A percentile compares a stretch with the other conserved stretches of the same genome.
Evolutionary conservation across 2,797 vertebrate genomes (phyloP).

Genomic region (Iguana delicatissima): DNA sequence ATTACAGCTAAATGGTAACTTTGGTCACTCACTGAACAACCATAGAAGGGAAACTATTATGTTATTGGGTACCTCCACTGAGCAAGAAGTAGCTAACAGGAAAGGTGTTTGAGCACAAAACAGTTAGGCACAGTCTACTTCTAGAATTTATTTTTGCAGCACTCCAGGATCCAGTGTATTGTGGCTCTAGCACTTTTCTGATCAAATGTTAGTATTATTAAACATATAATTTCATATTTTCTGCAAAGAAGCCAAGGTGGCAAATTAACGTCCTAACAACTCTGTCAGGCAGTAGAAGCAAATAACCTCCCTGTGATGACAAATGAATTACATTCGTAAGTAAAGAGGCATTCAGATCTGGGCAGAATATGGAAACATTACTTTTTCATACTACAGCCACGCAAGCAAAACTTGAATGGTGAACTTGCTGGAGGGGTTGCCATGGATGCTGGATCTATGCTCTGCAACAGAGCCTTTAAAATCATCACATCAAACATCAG

Average conservation of each 20-base stretch:
- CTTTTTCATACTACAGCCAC: background rate
- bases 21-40: too few relatives aligned
- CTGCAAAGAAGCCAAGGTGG: background rate
- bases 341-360: background rate
- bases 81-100: background rate
- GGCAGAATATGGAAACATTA: background rate
- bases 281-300: background rate
- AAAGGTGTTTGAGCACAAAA: background rate
- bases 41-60: too few relatives aligned
- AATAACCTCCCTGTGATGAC: background rate
- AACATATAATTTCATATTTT: too few relatives aligned
- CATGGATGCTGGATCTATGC: background rate
- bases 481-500: background rate
- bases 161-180: background rate
- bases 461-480: background rate
- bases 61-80: background rate
- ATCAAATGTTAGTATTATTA: constrained; percentile 3
- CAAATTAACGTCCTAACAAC: background rate
- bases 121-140: background rate
- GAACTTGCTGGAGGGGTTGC: background rate
- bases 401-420: background rate
- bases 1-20: too few relatives aligned
- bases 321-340: background rate
- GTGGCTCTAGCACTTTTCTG: background rate
- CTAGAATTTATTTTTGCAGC: background rate